Percentiles rank a stretch among this genome's conserved stretches.
Conservation (phyloP, 2,113 vertebrate species). For the Nibea coibor region DNA sequence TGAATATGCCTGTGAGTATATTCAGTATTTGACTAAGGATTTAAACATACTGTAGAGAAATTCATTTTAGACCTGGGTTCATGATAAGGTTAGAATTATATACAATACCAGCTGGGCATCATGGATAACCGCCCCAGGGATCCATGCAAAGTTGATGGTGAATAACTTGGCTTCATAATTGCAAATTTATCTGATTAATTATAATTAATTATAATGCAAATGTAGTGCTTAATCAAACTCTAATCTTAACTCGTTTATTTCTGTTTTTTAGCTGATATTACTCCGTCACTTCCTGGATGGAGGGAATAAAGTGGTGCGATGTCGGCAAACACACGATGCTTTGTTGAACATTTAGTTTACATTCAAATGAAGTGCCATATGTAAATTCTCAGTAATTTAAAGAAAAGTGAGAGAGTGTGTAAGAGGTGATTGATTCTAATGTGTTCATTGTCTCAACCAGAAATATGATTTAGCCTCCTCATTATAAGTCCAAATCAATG, state of each 20-base stretch:
- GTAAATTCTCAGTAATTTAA: not conserved
- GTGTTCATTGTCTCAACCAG: constrained; percentile 16
- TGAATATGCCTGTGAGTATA: not conserved
- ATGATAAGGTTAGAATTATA: not conserved
- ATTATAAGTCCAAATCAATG: constrained; percentile 16
- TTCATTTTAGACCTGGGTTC: not conserved
- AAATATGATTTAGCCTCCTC: constrained; percentile 5
- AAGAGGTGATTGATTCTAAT: not conserved
- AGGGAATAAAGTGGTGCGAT: too few relatives aligned
- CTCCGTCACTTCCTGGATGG: too few relatives aligned
- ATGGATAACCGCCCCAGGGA: not conserved
- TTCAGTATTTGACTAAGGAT: not conserved
- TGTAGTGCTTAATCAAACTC: not conserved
- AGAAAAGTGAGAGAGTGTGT: not conserved
- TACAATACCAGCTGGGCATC: not conserved
- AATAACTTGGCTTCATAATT: not conserved
- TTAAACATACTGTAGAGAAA: not conserved
- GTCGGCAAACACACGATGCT: too few relatives aligned
- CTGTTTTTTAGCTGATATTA: too few relatives aligned
- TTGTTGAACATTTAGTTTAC: too few relatives aligned
- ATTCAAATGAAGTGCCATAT: not conserved
- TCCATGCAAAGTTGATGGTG: not conserved
- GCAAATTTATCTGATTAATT: not conserved
- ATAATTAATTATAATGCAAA: too few relatives aligned
- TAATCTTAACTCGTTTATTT: not conserved